Evolutionary conservation across 2,113 vertebrate genomes (phyloP).

Genomic region (Atractosteus spatula): DNA sequence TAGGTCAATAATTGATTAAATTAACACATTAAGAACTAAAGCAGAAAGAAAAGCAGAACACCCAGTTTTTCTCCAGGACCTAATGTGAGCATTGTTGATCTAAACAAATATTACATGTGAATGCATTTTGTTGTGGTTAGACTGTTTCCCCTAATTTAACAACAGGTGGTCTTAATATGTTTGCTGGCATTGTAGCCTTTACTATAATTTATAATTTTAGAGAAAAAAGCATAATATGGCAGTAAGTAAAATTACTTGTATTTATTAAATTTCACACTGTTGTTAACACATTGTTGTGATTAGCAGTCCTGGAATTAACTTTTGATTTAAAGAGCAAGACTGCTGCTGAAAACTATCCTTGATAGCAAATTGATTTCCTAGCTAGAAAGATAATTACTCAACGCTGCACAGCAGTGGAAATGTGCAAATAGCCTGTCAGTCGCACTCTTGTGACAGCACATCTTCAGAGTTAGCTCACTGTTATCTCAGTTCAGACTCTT

Average conservation of each 20-base stretch:
- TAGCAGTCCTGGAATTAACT: slow-evolving; percentile 4
- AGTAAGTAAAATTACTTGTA: not conserved
- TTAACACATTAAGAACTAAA: too few species aligned
- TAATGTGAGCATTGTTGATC: too few species aligned
- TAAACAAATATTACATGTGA: too few species aligned
- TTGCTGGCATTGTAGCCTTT: not conserved
- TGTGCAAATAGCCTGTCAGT: slow-evolving; percentile 46
- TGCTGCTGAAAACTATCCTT: slow-evolving; percentile 38
- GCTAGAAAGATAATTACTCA: slow-evolving; percentile 55
- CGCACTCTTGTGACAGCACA: slow-evolving; percentile 17
- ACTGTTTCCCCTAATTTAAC: too few species aligned
- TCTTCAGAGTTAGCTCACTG: slow-evolving; percentile 28
- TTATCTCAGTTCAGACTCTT: slow-evolving; percentile 24
- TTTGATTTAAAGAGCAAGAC: slow-evolving; percentile 17
- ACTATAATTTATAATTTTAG: too few species aligned
- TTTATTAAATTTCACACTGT: slow-evolving; percentile 1
- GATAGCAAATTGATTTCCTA: slow-evolving; percentile 52
- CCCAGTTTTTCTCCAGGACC: too few species aligned
- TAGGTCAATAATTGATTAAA: too few species aligned
- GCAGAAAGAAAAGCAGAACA: too few species aligned
- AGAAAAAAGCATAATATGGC: not conserved
- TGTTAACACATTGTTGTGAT: slow-evolving; percentile 22
- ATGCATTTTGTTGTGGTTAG: too few species aligned
- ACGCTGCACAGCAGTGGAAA: slow-evolving; percentile 37
- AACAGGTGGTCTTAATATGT: too few species aligned